Percentiles rank a stretch among this genome's conserved stretches.
These are phyloP conservation scores for Zaprionus lachaisei DNA, from an alignment of 1,140 invertebrate species.

Conservation along the genomic window DNA sequence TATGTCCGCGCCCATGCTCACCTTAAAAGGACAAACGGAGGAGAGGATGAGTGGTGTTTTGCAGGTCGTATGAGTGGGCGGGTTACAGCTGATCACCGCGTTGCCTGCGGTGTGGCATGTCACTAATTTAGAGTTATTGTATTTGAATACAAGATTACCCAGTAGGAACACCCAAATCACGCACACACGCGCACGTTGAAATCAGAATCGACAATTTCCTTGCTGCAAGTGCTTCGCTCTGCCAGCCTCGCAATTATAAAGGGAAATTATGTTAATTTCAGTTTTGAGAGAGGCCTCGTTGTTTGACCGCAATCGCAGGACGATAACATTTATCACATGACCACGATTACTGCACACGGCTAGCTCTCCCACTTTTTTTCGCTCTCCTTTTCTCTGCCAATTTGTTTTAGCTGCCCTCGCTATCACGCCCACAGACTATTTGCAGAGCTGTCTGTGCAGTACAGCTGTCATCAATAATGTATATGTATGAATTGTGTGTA, in stretches of 20 bases:
- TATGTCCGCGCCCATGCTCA: slow-evolving; percentile 60
- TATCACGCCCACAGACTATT: slow-evolving; percentile 16
- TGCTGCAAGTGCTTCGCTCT: slow-evolving; percentile 3
- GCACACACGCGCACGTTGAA: slow-evolving; percentile 32
- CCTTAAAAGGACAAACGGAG: slow-evolving; percentile 13
- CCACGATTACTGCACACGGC: slow-evolving; percentile 49
- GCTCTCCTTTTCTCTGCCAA: not conserved
- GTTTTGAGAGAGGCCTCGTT: slow-evolving; percentile 28
- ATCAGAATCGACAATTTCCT: slow-evolving; percentile 12
- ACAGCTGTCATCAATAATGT: slow-evolving; percentile 58
- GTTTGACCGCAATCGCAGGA: slow-evolving; percentile 42
- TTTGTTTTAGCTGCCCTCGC: slow-evolving; percentile 6
- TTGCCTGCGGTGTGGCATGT: slow-evolving; percentile 62
- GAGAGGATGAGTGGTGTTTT: not conserved
- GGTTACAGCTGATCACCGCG: slow-evolving; percentile 5
- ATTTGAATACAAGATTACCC: slow-evolving; percentile 80
- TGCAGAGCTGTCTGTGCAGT: slow-evolving; percentile 20
- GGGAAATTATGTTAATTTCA: slow-evolving; percentile 73
- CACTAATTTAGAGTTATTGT: slow-evolving; percentile 82
- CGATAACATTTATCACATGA: slow-evolving; percentile 70
- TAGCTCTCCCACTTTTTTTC: not conserved
- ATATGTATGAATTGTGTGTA: slow-evolving; percentile 36
- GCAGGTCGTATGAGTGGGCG: slow-evolving; percentile 5
- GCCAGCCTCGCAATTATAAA: slow-evolving; percentile 45
- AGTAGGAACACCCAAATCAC: slow-evolving; percentile 34